These are phyloP conservation scores for Gavialis gangeticus DNA, from an alignment of 2,113 vertebrate species.

Conservation along the genomic window DNA sequence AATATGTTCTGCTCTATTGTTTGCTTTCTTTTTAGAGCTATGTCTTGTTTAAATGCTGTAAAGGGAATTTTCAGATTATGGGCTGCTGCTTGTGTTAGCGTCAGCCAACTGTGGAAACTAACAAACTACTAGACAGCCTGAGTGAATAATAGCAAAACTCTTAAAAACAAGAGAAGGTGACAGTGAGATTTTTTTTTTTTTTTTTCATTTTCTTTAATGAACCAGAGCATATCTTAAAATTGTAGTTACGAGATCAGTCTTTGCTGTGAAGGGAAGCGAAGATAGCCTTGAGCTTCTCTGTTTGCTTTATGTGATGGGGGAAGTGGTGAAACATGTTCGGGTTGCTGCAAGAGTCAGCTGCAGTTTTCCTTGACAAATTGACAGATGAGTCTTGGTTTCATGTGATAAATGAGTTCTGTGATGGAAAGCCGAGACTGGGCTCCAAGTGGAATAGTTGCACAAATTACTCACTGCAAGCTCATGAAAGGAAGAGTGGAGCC, in stretches of 20 bases:
- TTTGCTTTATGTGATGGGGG: not conserved
- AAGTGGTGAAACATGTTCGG: not conserved
- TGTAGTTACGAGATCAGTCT: not conserved
- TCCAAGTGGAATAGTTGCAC: fast-evolving
- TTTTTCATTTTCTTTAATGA: not conserved
- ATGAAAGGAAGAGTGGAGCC: not conserved
- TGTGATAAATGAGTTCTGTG: fast-evolving
- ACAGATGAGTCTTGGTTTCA: not conserved
- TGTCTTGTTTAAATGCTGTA: not conserved
- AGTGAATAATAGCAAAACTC: not conserved
- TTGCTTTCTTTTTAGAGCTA: not conserved
- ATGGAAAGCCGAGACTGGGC: not conserved
- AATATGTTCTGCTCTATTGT: not conserved
- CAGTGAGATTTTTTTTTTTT: not conserved
- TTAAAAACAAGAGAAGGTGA: not conserved
- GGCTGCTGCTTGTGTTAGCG: fast-evolving
- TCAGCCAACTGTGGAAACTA: not conserved
- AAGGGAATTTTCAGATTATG: not conserved
- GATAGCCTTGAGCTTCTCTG: not conserved
- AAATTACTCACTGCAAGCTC: not conserved
- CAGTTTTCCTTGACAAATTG: not conserved
- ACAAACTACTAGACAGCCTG: not conserved
- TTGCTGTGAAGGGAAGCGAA: not conserved
- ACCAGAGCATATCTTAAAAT: not conserved
- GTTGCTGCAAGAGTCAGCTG: not conserved